phyloP scores from a whole-genome alignment of 2,888 invertebrate genomes.

The Ormyrus nitidulus region DNA sequence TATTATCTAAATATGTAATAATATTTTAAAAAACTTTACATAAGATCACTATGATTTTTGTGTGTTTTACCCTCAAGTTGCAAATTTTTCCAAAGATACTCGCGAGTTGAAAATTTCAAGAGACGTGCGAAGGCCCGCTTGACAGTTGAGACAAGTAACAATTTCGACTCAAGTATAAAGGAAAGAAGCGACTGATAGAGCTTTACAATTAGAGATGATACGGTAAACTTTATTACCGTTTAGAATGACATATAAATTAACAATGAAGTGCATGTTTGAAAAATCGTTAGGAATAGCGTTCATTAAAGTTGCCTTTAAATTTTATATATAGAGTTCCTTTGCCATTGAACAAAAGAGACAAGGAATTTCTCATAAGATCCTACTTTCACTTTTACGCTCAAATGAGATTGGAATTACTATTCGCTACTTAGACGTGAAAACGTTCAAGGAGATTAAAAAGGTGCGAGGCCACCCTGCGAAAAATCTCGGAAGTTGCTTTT shows the following conservation, averaged over 20 bases:
- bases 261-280: constrained; percentile 30
- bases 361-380: constrained; percentile 33
- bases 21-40: constrained; percentile 38
- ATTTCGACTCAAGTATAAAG: not conserved
- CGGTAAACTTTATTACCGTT: constrained; percentile 17
- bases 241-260: constrained; percentile 42
- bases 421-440: constrained; percentile 64
- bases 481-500: constrained; percentile 14
- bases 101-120: constrained; percentile 35
- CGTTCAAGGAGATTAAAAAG: constrained; percentile 59
- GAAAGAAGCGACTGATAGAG: constrained; percentile 23
- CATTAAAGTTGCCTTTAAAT: constrained; percentile 30
- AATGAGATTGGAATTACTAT: constrained; percentile 59
- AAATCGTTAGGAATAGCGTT: constrained; percentile 26
- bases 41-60: constrained; percentile 23
- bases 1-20: constrained; percentile 44
- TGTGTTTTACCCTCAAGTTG: constrained; percentile 24
- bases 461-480: constrained; percentile 42
- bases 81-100: constrained; percentile 26
- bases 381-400: constrained; percentile 37
- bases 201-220: constrained; percentile 27
- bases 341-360: constrained; percentile 28
- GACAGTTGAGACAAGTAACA: constrained; percentile 25
- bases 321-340: constrained; percentile 36
- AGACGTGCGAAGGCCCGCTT: constrained; percentile 50